Evolutionary conservation across 1,140 invertebrate genomes (phyloP).

Genomic region (Lithobius niger): DNA sequence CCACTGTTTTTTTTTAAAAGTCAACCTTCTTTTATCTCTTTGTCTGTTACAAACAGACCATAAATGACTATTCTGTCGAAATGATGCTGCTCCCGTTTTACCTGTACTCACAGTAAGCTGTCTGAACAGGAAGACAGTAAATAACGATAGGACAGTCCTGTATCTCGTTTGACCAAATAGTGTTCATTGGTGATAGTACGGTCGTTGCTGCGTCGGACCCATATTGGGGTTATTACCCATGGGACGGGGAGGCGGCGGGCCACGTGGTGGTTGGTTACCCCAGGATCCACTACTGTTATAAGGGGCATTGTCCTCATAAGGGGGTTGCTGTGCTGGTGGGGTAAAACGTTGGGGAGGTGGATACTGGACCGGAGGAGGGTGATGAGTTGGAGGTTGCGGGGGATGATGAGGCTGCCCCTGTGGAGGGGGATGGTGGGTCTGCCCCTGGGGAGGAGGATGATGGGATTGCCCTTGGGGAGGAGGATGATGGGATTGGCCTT

Average conservation of each 20-base stretch:
- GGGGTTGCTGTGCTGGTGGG: neutral
- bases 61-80: too few relatives aligned
- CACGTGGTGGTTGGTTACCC: neutral
- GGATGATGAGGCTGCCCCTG: neutral
- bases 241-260: neutral
- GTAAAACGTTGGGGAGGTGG: conserved; percentile 2
- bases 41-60: too few relatives aligned
- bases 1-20: too few relatives aligned
- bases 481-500: neutral
- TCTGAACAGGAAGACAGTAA: too few relatives aligned
- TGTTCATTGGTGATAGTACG: conserved; percentile 9
- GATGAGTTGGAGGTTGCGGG: too few relatives aligned
- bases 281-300: neutral
- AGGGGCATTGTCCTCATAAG: conserved; percentile 1
- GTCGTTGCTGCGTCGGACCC: neutral
- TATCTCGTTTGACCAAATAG: too few relatives aligned
- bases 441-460: too few relatives aligned
- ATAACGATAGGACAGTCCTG: too few relatives aligned
- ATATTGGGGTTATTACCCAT: conserved; percentile 1
- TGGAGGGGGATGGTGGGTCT: neutral
- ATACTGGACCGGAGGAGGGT: neutral
- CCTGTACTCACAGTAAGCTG: too few relatives aligned
- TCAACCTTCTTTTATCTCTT: too few relatives aligned
- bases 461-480: conserved; percentile 7
- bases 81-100: too few relatives aligned